These are phyloP conservation scores for Psophia crepitans DNA, from an alignment of 2,113 vertebrate species.

Conservation along the genomic window DNA sequence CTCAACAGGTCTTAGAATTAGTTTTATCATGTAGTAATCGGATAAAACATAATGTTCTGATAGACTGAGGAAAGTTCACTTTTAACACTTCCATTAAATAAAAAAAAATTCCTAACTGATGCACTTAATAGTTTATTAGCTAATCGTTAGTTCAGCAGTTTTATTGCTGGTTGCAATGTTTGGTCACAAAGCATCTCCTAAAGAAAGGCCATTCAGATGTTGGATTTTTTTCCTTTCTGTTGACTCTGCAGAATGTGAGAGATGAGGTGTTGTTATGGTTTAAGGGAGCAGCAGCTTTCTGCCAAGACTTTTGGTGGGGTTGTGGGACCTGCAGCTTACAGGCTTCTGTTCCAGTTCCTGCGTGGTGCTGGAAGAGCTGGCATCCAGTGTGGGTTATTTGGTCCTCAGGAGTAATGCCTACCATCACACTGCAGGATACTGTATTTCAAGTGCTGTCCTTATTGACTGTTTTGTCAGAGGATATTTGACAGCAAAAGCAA, in stretches of 20 bases:
- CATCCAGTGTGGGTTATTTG: background rate
- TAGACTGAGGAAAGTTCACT: background rate
- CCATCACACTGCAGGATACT: background rate
- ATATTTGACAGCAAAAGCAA: background rate
- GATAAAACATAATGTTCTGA: background rate
- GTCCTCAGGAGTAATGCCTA: background rate
- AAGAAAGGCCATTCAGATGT: background rate
- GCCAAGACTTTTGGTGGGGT: background rate
- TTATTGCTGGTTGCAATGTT: background rate
- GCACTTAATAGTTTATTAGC: background rate
- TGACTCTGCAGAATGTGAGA: background rate
- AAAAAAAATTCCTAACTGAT: background rate
- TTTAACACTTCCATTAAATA: background rate
- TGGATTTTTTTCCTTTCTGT: background rate
- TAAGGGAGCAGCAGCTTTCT: background rate
- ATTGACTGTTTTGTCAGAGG: background rate
- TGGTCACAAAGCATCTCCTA: background rate
- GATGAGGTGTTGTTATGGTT: background rate
- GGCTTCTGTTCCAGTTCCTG: background rate
- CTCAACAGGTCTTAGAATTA: constrained; percentile 10
- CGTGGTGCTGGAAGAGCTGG: background rate
- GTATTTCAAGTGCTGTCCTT: background rate
- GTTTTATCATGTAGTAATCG: constrained; percentile 41
- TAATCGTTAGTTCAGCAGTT: background rate
- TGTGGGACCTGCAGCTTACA: background rate